Evolutionary conservation across 1,140 invertebrate genomes (phyloP), one percentile per base, ranked within the genome.

Genomic region (Pissodes strobi): DNA sequence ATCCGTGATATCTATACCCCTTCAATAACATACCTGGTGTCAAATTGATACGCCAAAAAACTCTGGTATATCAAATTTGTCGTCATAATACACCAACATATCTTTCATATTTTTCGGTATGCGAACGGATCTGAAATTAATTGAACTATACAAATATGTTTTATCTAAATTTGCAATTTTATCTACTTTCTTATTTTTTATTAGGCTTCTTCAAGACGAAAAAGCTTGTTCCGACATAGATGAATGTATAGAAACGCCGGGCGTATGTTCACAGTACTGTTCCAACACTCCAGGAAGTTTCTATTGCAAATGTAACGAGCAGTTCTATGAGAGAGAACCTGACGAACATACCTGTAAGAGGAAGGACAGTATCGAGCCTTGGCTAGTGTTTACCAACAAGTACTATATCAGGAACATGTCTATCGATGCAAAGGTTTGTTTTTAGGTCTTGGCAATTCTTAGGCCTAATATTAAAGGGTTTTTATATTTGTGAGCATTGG

Each of bases 341-440:
- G 94, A 98, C 74, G 91, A 93, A 69, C 88, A 90, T 27, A 93
- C 90, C 0, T 98, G 95, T 76, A 97, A 98, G 78, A 83, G 94
- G 43, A 89, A 88, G 65, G 93, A 97, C 67, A 83, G 83, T 27
- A 88, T 86, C 1, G 82, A 86, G 37, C 95, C 97, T 0, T 98
- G 94, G 93, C 77, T 99, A 12, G 85, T 99, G 39, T 98, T 99
- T 74, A 96, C 94, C 5, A 99, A 99, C 74, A 97, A 98, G 73
- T 99, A 99, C 76, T 99, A 99, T 75, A 88, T 99, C 1, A 84
- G 97, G 52, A 97, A 98, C 70, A 92, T 99, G 86, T 94, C 94
- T 0, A 85, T 88, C 0, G 95, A 98, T 77, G 95, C 93, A 0
- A 81, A 84, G 2, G 79, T 85, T 18, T 6, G 25, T 27, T 5